phyloP scores from a whole-genome alignment of 2,113 vertebrate genomes.

The Callospermophilus lateralis region DNA sequence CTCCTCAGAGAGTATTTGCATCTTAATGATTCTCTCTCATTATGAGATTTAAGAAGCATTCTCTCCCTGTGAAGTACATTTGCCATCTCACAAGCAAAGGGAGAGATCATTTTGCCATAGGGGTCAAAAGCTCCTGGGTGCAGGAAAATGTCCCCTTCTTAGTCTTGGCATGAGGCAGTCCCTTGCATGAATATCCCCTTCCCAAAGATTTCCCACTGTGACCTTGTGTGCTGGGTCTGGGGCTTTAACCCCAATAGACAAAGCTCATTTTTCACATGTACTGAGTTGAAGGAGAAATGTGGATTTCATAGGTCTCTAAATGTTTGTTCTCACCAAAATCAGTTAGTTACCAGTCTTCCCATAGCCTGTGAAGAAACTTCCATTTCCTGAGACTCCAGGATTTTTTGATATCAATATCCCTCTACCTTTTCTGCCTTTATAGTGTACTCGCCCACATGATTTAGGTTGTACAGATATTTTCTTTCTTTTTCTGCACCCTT shows the following conservation, averaged over 20 bases:
- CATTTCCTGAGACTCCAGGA: not conserved
- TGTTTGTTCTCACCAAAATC: not conserved
- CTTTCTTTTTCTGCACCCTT: not conserved
- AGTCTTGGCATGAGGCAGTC: not conserved
- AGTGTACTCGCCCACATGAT: not conserved
- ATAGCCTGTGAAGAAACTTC: not conserved
- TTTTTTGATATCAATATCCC: not conserved
- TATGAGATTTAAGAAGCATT: not conserved
- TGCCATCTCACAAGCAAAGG: not conserved
- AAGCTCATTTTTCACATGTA: not conserved
- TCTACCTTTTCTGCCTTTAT: not conserved
- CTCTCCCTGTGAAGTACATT: constrained; percentile 4
- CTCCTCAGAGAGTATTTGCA: constrained; percentile 49
- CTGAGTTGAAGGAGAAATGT: not conserved
- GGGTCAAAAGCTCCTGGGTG: not conserved
- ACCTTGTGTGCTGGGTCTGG: not conserved
- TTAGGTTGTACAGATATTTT: not conserved
- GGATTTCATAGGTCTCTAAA: not conserved
- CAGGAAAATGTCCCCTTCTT: not conserved
- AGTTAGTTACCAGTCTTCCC: not conserved
- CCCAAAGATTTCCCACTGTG: not conserved
- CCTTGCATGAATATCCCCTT: not conserved
- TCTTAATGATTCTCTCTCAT: constrained; percentile 50
- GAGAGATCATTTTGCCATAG: not conserved
- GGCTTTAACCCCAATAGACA: not conserved